Evolutionary conservation across 2,113 vertebrate genomes (phyloP).

Genomic region (Mormyrus lacerda): DNA sequence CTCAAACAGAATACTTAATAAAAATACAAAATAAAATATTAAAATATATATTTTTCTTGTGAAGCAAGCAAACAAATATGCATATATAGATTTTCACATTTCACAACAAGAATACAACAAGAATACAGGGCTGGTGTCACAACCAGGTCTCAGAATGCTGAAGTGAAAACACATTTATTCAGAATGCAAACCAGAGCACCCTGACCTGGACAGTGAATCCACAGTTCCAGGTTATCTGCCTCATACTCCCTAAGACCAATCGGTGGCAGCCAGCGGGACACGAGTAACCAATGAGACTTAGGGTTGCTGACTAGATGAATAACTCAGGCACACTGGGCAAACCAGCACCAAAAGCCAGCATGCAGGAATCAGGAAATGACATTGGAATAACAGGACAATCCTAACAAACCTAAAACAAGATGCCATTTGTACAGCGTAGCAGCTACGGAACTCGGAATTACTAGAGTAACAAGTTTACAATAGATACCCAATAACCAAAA

Average conservation of each 20-base stretch:
- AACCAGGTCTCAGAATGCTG: background rate
- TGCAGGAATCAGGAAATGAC: background rate
- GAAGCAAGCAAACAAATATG: constrained; percentile 6
- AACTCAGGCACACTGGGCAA: background rate
- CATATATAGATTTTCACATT: constrained; percentile 4
- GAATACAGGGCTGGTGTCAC: background rate
- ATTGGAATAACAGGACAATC: background rate
- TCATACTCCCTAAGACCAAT: background rate
- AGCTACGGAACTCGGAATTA: background rate
- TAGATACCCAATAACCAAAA: background rate
- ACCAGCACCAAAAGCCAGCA: background rate
- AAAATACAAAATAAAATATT: constrained; percentile 11
- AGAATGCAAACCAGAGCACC: background rate
- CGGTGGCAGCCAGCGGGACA: background rate
- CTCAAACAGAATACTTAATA: constrained; percentile 10
- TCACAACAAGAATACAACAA: background rate
- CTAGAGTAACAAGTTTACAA: background rate
- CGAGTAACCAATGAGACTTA: background rate
- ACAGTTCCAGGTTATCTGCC: background rate
- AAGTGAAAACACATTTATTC: background rate
- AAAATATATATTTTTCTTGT: background rate
- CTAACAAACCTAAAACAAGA: background rate
- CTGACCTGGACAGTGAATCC: background rate
- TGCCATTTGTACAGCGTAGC: background rate
- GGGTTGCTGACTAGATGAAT: background rate